A percentile compares a stretch with the other conserved stretches of the same genome.
These are phyloP conservation scores for Pangasius macronema DNA, from an alignment of 2,797 vertebrate species.

Conservation along the genomic window DNA sequence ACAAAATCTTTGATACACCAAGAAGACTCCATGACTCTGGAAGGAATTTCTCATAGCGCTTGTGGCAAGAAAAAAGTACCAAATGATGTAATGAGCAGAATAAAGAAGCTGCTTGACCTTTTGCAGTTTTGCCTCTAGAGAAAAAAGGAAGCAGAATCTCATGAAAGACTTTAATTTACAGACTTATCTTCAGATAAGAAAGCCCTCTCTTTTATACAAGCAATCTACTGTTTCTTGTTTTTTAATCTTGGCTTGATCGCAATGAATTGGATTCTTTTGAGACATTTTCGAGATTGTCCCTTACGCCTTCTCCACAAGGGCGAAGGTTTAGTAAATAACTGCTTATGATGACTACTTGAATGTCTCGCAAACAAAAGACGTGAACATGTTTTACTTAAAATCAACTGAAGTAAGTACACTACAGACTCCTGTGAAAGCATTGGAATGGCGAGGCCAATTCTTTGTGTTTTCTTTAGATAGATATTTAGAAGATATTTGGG, in stretches of 20 bases:
- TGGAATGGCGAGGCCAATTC: background rate
- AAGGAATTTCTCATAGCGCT: background rate
- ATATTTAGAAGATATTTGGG: background rate
- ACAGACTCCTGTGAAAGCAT: background rate
- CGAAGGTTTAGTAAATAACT: background rate
- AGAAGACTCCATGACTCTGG: background rate
- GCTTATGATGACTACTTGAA: too few relatives aligned
- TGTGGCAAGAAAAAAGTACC: background rate
- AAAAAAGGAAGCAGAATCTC: background rate
- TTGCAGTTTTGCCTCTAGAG: constrained; percentile 3
- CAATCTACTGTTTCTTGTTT: background rate
- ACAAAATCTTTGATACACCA: background rate
- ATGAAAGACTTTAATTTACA: background rate
- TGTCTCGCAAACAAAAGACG: background rate
- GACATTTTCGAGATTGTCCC: background rate
- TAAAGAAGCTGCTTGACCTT: constrained; percentile 1
- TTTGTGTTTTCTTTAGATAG: background rate
- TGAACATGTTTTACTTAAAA: background rate
- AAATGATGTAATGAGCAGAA: constrained; percentile 13
- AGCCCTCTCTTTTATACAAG: background rate
- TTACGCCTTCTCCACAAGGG: background rate
- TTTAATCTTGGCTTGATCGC: background rate
- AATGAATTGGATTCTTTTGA: background rate
- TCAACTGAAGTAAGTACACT: background rate
- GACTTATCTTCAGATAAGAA: background rate